These are phyloP conservation scores for Drosophila sordidula DNA, from an alignment of 2,888 invertebrate species.

Conservation along the genomic window DNA sequence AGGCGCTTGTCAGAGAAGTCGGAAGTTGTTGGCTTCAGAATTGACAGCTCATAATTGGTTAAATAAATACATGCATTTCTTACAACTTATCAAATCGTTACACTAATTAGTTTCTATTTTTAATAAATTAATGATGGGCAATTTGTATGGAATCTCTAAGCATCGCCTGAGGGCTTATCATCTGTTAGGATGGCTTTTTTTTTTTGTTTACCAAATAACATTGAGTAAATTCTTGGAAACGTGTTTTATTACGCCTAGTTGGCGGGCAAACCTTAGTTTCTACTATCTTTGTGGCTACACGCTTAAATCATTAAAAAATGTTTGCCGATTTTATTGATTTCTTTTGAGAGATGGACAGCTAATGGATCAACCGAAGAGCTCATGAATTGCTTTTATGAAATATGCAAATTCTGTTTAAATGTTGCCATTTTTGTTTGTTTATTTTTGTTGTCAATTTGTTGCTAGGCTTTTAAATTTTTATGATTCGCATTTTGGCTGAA, in stretches of 20 bases:
- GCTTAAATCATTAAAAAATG: constrained; percentile 3
- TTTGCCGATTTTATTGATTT: constrained; percentile 18
- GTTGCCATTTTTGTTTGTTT: neutral
- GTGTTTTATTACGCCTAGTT: constrained; percentile 9
- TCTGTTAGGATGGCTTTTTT: neutral
- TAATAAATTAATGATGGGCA: constrained; percentile 8
- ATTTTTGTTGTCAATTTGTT: neutral
- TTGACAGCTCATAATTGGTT: neutral
- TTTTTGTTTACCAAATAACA: neutral
- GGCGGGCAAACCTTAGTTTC: constrained; percentile 1
- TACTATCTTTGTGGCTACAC: neutral
- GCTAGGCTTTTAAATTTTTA: neutral
- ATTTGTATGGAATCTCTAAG: neutral
- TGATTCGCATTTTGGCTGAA: neutral
- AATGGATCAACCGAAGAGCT: constrained; percentile 27
- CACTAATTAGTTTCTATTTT: neutral
- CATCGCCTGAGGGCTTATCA: neutral
- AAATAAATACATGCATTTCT: neutral
- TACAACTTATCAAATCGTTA: constrained; percentile 1
- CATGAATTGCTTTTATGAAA: constrained; percentile 4
- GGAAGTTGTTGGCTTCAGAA: constrained; percentile 15
- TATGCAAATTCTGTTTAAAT: constrained; percentile 20
- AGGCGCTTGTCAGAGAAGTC: constrained; percentile 15
- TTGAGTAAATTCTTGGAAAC: constrained; percentile 28
- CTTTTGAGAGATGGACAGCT: constrained; percentile 20